Conservation (phyloP, 2,888 invertebrate species). For the Hydraecia micacea region DNA sequence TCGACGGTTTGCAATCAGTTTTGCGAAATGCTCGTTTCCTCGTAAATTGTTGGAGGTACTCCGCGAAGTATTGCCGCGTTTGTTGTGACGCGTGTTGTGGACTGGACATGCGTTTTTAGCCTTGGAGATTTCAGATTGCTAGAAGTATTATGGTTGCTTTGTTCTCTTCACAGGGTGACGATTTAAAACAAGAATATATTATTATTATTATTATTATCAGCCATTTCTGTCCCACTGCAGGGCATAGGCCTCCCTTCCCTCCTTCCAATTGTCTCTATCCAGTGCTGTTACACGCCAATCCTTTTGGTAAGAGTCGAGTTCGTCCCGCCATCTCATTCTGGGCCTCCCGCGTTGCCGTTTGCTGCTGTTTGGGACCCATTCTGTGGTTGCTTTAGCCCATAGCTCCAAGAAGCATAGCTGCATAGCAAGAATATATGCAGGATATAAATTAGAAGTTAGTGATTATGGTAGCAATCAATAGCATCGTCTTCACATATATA, state of each 20-base stretch:
- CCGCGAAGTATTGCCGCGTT: slow-evolving; percentile 62
- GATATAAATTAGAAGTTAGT: neutral
- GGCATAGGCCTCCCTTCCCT: too few relatives aligned
- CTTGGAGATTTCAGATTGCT: slow-evolving; percentile 14
- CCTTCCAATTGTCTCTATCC: too few relatives aligned
- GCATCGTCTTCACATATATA: neutral
- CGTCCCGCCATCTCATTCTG: too few relatives aligned
- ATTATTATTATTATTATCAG: too few relatives aligned
- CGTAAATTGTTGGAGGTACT: slow-evolving; percentile 81
- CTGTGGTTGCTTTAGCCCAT: too few relatives aligned
- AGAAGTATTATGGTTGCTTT: neutral
- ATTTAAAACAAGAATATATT: neutral
- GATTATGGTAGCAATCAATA: neutral
- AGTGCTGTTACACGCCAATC: too few relatives aligned
- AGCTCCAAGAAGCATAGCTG: too few relatives aligned
- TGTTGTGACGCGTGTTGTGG: slow-evolving; percentile 48
- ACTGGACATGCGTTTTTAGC: slow-evolving; percentile 45
- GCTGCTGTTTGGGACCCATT: too few relatives aligned
- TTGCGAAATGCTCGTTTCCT: slow-evolving; percentile 85
- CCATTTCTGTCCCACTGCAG: too few relatives aligned
- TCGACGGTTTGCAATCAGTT: slow-evolving; percentile 82
- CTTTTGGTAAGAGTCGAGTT: too few relatives aligned
- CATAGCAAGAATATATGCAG: neutral
- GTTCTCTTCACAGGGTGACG: neutral
- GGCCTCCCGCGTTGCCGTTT: too few relatives aligned